Evolutionary conservation across 2,797 vertebrate species (phyloP).

Genomic region (Brotogeris chrysoptera): DNA sequence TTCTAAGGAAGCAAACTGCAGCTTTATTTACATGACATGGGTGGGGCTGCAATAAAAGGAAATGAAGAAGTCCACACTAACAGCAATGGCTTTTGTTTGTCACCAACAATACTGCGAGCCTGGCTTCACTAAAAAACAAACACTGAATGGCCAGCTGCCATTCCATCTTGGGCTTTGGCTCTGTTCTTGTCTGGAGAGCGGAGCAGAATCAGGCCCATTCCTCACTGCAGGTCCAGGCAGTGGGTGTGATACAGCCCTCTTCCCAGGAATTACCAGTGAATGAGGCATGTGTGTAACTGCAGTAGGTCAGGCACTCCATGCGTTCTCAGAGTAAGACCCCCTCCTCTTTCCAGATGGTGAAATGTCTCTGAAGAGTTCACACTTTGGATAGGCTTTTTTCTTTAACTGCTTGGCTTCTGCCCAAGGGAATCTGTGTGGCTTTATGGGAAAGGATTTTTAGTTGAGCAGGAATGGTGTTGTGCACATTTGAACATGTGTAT

Average conservation of each 20-base stretch:
- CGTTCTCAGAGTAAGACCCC: not conserved
- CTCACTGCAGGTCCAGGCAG: not conserved
- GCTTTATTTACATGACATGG: conserved; percentile 28
- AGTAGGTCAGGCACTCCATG: not conserved
- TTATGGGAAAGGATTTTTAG: conserved; percentile 38
- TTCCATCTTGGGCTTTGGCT: not conserved
- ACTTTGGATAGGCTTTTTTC: conserved; percentile 10
- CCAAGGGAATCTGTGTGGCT: conserved; percentile 47
- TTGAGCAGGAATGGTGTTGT: not conserved
- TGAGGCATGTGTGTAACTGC: not conserved
- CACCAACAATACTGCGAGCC: not conserved
- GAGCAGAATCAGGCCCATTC: not conserved
- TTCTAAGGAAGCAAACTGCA: not conserved
- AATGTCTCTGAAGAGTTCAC: conserved; percentile 34
- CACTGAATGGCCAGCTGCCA: not conserved
- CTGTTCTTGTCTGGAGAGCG: not conserved
- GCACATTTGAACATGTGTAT: not conserved
- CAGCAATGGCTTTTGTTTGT: conserved; percentile 26
- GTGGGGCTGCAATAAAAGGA: conserved; percentile 30
- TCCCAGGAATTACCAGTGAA: not conserved
- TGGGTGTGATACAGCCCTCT: not conserved
- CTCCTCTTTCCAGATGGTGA: conserved; percentile 52
- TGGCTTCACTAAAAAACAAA: conserved; percentile 10
- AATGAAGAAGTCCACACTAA: not conserved
- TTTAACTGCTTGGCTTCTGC: conserved; percentile 50